These are phyloP conservation scores for Podabrus alpinus DNA, from an alignment of 2,888 invertebrate genomes.

Conservation along the genomic window DNA sequence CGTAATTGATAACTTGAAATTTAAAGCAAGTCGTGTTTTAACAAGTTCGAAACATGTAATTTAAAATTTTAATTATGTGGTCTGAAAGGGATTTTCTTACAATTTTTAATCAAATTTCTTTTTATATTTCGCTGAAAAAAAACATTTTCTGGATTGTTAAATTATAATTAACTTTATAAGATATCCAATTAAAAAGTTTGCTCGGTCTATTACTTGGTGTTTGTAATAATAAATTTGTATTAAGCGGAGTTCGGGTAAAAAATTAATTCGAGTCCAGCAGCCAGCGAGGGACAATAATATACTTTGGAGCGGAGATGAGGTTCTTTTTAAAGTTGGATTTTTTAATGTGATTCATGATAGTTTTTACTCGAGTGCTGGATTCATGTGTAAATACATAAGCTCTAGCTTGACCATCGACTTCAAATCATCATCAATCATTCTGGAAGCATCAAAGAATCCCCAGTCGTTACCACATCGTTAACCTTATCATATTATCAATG, in stretches of 20 bases:
- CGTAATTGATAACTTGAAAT: not conserved
- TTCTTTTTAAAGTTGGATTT: not conserved
- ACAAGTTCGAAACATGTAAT: not conserved
- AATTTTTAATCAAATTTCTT: not conserved
- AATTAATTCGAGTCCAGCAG: not conserved
- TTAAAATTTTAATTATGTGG: not conserved
- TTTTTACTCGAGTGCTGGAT: constrained; percentile 13
- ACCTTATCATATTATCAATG: constrained; percentile 30
- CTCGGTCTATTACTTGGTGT: not conserved
- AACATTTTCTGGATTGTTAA: not conserved
- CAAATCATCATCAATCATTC: constrained; percentile 29
- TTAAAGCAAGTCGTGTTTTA: not conserved
- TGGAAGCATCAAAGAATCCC: constrained; percentile 19
- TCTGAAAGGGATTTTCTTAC: not conserved
- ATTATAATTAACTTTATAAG: not conserved
- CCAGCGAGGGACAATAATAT: not conserved
- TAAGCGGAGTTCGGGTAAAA: not conserved
- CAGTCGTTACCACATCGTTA: constrained; percentile 29
- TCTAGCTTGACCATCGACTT: constrained; percentile 28
- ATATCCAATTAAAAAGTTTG: not conserved
- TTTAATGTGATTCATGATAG: not conserved
- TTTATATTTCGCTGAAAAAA: not conserved
- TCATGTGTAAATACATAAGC: constrained; percentile 28
- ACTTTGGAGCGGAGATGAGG: not conserved
- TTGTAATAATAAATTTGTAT: not conserved